Evolutionary conservation across 2,888 invertebrate species (phyloP).

Genomic region (Drosophila colorata): DNA sequence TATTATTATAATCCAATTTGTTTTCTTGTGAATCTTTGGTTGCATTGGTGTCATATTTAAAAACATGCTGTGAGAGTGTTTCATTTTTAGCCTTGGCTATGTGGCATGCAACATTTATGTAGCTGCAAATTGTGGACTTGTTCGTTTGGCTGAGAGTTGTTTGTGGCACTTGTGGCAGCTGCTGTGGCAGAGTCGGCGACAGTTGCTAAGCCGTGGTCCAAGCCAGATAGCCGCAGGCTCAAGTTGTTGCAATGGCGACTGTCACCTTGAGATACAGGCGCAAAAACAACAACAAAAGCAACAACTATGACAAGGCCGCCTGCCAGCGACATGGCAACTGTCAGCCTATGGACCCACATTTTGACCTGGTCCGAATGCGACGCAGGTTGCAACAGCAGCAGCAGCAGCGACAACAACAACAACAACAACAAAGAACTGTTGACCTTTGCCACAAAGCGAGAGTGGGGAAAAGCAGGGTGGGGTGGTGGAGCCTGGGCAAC

Average conservation of each 20-base stretch:
- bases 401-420: conserved; percentile 17
- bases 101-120: conserved; percentile 5
- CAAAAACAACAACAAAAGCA: conserved; percentile 15
- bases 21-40: neutral
- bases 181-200: conserved; percentile 34
- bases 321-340: conserved; percentile 51
- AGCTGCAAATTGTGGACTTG: conserved; percentile 25
- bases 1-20: neutral
- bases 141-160: conserved; percentile 26
- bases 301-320: conserved; percentile 43
- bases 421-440: conserved; percentile 44
- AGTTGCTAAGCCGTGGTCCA: conserved; percentile 31
- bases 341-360: conserved; percentile 54
- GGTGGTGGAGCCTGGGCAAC: conserved; percentile 2
- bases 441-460: conserved; percentile 46
- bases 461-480: neutral
- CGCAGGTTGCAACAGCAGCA: conserved; percentile 25
- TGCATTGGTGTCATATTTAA: neutral
- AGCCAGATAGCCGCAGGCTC: conserved; percentile 38
- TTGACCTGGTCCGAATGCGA: conserved; percentile 48
- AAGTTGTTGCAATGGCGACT: conserved; percentile 41
- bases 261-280: conserved; percentile 54
- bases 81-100: conserved; percentile 22
- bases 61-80: neutral
- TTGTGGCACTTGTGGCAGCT: conserved; percentile 31